Percentiles rank a stretch among this genome's conserved stretches.
Evolutionary conservation across 2,113 vertebrate species (phyloP).

Genomic region (Oenanthe oenanthe): DNA sequence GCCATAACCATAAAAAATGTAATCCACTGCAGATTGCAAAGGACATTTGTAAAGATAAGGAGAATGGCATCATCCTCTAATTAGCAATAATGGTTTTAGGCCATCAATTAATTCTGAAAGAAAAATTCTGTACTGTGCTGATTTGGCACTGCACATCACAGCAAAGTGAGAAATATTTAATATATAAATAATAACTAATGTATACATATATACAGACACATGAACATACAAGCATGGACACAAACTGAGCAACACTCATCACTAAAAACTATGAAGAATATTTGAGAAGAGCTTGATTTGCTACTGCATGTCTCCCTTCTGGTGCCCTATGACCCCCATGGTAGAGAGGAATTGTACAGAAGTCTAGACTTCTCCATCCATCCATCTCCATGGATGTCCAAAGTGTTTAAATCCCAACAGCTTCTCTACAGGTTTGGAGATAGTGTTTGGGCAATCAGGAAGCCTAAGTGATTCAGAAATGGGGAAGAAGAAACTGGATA

Average conservation of each 20-base stretch:
- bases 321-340: rapidly evolving
- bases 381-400: background rate
- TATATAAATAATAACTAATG: background rate
- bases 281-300: background rate
- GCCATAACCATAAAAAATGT: background rate
- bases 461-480: background rate
- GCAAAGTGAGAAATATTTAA: background rate
- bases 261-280: background rate
- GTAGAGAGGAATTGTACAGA: background rate
- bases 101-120: background rate
- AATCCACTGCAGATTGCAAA: background rate
- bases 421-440: background rate
- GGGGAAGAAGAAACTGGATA: background rate
- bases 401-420: background rate
- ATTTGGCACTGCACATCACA: background rate
- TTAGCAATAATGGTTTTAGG: background rate
- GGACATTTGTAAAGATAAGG: background rate
- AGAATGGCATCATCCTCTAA: background rate
- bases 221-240: background rate
- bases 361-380: background rate
- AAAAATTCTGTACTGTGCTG: background rate
- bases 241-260: background rate
- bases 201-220: background rate
- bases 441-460: background rate
- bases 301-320: background rate